Base-by-base conservation (phyloP, 2,888 invertebrate genomes). In the Panopea generosa region DNA sequence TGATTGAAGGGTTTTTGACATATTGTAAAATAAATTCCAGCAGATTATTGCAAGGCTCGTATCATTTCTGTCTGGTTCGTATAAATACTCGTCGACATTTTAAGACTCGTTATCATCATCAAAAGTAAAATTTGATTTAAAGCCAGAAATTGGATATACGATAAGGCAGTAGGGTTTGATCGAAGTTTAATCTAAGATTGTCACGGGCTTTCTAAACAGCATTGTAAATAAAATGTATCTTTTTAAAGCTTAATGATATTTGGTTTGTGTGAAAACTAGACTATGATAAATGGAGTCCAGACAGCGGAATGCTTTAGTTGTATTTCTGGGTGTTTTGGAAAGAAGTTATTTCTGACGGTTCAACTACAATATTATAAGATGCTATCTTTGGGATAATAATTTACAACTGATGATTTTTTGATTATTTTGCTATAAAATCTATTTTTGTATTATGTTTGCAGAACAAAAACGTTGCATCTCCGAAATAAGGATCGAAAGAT, bases 21-120 rank as follows among this genome's bases (percentile, higher is more conserved):
- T 61, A 78, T 78, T 78, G 61, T 78, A 78, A 78, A 78, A 78
- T 67, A 78, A 78, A 71, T 78, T 78, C 71, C 63, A 50, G 27
- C 26, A 20, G 27, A 24, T n/a, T 29, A 65, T 52, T 62, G 66
- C 55, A 56, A 61, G 55, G 61, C 45, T 27, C 61, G 33, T 67
- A 76, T 71, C 70, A 57, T n/a, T 52, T 40, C 33, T 33, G 76
- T 57, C 76, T 67, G 55, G 52, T 33, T 18, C 16, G 47, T 63
- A 60, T 69, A 69, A 75, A 75, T 69, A 75, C 69, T 40, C 38
- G 49, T 55, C 50, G 75, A 60, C 59, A 55, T 52, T 66, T 53
- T 56, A 63, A 68, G 29, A 20, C 52, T 20, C 27, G 60, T 77
- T 77, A 77, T 77, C 77, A 56, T 65, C 68, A 65, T 77, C 77